Evolutionary conservation across 37 sponge, comb jelly and placozoan species (phyloP).

Genomic region (Cliona cf. orientalis): DNA sequence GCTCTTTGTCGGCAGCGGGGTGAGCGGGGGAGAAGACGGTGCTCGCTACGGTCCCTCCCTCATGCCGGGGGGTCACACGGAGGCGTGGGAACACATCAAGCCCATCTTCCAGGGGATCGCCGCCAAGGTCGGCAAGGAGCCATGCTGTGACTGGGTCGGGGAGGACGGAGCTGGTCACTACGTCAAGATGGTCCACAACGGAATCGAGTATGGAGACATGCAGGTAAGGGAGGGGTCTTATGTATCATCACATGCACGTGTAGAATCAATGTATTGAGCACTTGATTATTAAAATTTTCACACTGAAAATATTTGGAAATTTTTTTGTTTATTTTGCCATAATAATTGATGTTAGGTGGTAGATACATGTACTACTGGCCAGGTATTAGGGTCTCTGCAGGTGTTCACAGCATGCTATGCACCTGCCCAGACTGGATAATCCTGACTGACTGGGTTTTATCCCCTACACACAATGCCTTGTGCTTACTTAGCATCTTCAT

Average conservation of each 20-base stretch:
- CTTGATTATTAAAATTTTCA: too few relatives aligned
- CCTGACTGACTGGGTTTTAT: too few relatives aligned
- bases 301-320: too few relatives aligned
- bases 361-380: too few relatives aligned
- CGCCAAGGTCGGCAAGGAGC: conserved; percentile 72
- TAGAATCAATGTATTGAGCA: too few relatives aligned
- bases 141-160: conserved; percentile 75
- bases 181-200: conserved; percentile 99
- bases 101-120: conserved; percentile 76
- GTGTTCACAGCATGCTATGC: too few relatives aligned
- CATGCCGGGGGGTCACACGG: conserved; percentile 94
- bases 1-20: conserved; percentile 89
- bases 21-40: conserved; percentile 99
- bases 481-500: background rate
- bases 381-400: too few relatives aligned
- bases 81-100: conserved; percentile 77
- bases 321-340: too few relatives aligned
- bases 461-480: background rate
- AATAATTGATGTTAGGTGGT: too few relatives aligned
- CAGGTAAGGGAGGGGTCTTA: conserved; percentile 62
- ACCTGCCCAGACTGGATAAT: too few relatives aligned
- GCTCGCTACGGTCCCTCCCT: conserved; percentile 96
- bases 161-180: conserved; percentile 95
- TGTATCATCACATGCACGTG: too few relatives aligned
- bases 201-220: conserved; percentile 99